These are phyloP conservation scores for Sander lucioperca DNA, from an alignment of 2,113 vertebrate species.

Conservation along the genomic window DNA sequence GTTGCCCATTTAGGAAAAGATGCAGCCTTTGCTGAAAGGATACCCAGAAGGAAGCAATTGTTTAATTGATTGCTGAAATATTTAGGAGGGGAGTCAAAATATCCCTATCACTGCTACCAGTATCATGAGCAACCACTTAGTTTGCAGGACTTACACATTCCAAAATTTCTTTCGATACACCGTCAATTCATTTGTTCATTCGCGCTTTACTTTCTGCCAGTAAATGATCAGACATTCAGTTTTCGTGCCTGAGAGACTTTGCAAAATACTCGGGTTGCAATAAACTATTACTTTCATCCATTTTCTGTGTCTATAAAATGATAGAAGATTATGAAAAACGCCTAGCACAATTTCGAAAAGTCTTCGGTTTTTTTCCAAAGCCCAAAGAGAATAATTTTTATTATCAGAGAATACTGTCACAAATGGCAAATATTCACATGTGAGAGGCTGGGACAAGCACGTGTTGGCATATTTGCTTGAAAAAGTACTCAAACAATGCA, in stretches of 20 bases:
- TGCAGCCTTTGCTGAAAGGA: slow-evolving; percentile 21
- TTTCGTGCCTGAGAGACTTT: background rate
- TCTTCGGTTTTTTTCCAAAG: background rate
- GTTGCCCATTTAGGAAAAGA: slow-evolving; percentile 25
- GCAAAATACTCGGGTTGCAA: background rate
- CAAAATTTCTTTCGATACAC: background rate
- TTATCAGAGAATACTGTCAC: background rate
- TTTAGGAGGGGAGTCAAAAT: background rate
- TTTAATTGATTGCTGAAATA: background rate
- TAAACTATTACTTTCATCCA: background rate
- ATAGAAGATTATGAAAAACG: background rate
- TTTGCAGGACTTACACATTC: background rate
- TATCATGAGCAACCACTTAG: background rate
- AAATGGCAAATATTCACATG: background rate
- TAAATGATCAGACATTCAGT: background rate
- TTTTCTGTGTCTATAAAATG: background rate
- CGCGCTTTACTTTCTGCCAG: background rate
- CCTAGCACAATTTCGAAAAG: background rate
- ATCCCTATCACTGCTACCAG: background rate
- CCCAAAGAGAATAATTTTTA: background rate
- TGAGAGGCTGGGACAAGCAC: background rate
- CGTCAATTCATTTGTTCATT: background rate
- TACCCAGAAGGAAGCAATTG: background rate
- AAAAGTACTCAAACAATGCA: background rate
- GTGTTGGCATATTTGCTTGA: background rate